phyloP scores from a whole-genome alignment of 2,888 invertebrate species.

The Folsomia candida region DNA sequence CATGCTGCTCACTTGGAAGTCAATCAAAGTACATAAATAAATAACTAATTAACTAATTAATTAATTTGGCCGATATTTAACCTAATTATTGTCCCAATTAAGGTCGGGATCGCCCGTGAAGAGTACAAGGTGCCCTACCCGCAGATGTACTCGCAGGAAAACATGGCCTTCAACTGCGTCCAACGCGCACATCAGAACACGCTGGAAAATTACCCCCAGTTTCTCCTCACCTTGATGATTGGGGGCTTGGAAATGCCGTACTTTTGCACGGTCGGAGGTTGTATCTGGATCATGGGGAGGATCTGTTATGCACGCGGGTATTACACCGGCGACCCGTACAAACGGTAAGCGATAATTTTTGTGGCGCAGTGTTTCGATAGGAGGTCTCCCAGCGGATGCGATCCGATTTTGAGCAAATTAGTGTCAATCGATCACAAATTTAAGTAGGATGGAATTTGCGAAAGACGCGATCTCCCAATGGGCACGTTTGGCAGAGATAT shows the following conservation, averaged over 20 bases:
- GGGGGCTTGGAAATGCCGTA: slow-evolving; percentile 57
- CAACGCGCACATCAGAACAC: slow-evolving; percentile 58
- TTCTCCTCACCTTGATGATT: slow-evolving; percentile 54
- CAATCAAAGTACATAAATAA: slow-evolving; percentile 52
- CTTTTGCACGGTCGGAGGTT: slow-evolving; percentile 54
- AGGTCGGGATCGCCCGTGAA: slow-evolving; percentile 53
- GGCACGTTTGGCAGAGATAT: too few relatives aligned
- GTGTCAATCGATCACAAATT: too few relatives aligned
- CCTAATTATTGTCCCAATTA: not conserved
- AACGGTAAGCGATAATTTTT: slow-evolving; percentile 38
- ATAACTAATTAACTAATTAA: not conserved
- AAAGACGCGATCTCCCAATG: too few relatives aligned
- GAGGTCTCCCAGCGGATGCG: too few relatives aligned
- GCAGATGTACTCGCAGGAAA: slow-evolving; percentile 55
- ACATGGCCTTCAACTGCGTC: slow-evolving; percentile 56
- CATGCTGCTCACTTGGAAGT: slow-evolving; percentile 54
- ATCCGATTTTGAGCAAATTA: too few relatives aligned
- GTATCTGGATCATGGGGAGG: slow-evolving; percentile 55
- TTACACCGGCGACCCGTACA: slow-evolving; percentile 48
- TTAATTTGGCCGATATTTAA: too few relatives aligned
- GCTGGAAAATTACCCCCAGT: slow-evolving; percentile 53
- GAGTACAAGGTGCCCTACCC: slow-evolving; percentile 55
- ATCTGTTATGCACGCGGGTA: slow-evolving; percentile 55
- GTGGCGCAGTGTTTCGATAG: not conserved
- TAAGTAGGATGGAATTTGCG: too few relatives aligned